Evolutionary conservation across 2,888 invertebrate genomes (phyloP), one percentile per base, ranked within the genome.

Genomic region (Sinodicranocentrus sp.): DNA sequence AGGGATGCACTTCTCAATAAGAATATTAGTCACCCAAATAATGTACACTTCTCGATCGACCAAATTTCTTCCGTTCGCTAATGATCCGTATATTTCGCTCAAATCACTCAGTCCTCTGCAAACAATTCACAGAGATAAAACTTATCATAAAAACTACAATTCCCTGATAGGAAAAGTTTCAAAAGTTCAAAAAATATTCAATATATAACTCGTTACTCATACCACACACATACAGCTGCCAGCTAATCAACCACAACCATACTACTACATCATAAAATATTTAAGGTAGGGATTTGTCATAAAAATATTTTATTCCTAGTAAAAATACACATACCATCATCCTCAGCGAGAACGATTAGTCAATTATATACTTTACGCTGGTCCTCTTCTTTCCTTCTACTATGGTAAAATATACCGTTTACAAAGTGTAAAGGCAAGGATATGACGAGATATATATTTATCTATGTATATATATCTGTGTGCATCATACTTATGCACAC

Each of bases 301-400:
- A 63, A 26, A 63, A 63, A 63, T 63, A 63, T 63, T 63, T 63
- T 33, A 28, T 63, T 63, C 63, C 23, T 28, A 23, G 63, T 63
- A 63, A 33, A 61, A 61, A 54, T 21, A 57, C 39, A 63, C 63
- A 63, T 63, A 63, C 63, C 63, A 39, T 63, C 63, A 63, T 63
- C 63, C 25, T 57, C 25, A 57, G 25, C 57, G 15, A 57, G 25
- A 57, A 33, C 57, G 57, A 57, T 57, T 57, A 57, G 57, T 57
- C 57, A 57, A 57, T 57, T 57, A 8, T 57, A 23, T 57, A 57
- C 23, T 54, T n/a, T 57, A 25, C 57, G 57, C 57, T 57, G 25
- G 25, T 57, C 25, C 57, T 25, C 10, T 25, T 57, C 57, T 57
- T 57, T 17, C 33, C 5, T 33, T 17, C 19, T 52, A n/a, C 52